Evolutionary conservation across 2,797 vertebrate genomes (phyloP).

Genomic region (Diplodus puntazzo): DNA sequence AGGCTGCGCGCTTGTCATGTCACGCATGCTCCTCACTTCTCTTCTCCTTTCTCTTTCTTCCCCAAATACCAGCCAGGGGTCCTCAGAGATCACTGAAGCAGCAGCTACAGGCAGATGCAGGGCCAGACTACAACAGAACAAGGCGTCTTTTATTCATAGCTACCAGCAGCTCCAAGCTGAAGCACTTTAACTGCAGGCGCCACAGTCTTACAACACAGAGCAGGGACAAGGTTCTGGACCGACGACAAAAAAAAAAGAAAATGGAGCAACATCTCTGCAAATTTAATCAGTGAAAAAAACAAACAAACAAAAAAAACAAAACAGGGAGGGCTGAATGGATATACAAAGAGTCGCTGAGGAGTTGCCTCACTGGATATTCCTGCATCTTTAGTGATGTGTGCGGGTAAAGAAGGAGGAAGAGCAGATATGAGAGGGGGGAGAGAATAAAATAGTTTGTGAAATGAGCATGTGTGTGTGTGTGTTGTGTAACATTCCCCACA

Average conservation of each 20-base stretch:
- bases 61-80: slow-evolving; percentile 45
- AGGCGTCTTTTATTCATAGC: slow-evolving; percentile 72
- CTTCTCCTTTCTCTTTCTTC: slow-evolving; percentile 18
- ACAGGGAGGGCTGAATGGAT: neutral
- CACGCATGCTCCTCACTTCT: slow-evolving; percentile 4
- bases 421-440: neutral
- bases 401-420: neutral
- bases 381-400: slow-evolving; percentile 6
- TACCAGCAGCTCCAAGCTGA: slow-evolving; percentile 49
- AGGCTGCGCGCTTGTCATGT: neutral
- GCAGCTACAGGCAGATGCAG: slow-evolving; percentile 51
- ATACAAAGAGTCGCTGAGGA: slow-evolving; percentile 12
- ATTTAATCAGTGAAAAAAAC: slow-evolving; percentile 38
- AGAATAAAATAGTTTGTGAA: neutral
- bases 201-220: slow-evolving; percentile 36
- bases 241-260: neutral
- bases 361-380: neutral
- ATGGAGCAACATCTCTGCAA: slow-evolving; percentile 41
- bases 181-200: slow-evolving; percentile 47
- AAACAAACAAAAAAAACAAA: neutral
- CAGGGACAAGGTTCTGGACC: slow-evolving; percentile 34
- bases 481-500: neutral
- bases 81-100: slow-evolving; percentile 58
- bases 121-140: slow-evolving; percentile 61
- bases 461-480: too few species aligned